These are phyloP conservation scores for Pampusana beccarii DNA, from an alignment of 2,113 vertebrate genomes.

Conservation along the genomic window DNA sequence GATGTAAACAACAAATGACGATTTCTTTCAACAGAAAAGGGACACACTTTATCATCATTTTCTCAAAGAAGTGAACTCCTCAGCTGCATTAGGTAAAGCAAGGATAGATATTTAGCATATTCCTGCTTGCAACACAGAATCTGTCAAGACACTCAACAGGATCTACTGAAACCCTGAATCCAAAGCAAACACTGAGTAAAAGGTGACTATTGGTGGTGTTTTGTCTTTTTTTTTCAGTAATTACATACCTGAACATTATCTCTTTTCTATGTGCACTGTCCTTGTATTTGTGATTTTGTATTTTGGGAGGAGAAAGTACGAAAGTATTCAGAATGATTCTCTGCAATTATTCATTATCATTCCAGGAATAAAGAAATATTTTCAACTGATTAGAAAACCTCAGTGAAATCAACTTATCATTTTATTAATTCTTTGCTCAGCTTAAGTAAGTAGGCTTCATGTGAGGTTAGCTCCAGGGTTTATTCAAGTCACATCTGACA, in stretches of 20 bases:
- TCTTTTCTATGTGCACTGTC: neutral
- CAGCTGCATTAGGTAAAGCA: neutral
- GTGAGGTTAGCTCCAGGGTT: conserved; percentile 32
- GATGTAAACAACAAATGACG: neutral
- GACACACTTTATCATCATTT: neutral
- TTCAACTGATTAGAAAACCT: conserved; percentile 30
- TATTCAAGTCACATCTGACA: conserved; percentile 45
- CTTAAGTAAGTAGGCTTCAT: conserved; percentile 7
- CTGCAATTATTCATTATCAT: neutral
- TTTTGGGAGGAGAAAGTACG: neutral
- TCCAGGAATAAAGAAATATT: neutral
- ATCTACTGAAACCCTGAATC: neutral
- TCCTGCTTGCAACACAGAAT: neutral
- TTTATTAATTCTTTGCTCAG: neutral
- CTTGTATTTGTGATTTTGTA: neutral
- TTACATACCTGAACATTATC: neutral
- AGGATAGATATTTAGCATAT: neutral
- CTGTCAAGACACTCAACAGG: neutral
- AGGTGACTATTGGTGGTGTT: neutral
- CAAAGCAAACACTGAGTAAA: neutral
- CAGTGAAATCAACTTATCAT: conserved; percentile 22
- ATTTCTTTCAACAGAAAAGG: neutral
- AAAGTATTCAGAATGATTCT: neutral
- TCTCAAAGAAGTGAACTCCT: neutral
- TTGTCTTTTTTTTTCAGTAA: neutral